A percentile compares a stretch with the other conserved stretches of the same genome.
Evolutionary conservation across 2,888 invertebrate species (phyloP).

Genomic region (Brachynemurus nebulosus): DNA sequence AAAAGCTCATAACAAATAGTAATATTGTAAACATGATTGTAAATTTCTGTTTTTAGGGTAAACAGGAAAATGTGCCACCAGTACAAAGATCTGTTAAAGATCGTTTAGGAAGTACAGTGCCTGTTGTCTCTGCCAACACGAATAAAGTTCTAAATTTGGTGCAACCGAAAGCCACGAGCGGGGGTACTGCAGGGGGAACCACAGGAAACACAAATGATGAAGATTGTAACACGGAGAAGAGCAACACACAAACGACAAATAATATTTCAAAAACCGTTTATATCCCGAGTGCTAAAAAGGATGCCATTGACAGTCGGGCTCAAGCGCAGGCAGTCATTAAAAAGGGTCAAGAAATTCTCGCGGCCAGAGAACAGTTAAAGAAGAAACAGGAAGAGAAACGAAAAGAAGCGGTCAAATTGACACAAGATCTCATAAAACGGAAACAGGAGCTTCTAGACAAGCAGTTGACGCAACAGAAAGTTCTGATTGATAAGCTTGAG

Average conservation of each 20-base stretch:
- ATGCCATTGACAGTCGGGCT: conserved; percentile 24
- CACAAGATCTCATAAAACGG: conserved; percentile 67
- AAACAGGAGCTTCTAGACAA: conserved; percentile 79
- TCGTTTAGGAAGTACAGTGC: conserved; percentile 31
- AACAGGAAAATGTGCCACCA: conserved; percentile 43
- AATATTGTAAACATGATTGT: no score
- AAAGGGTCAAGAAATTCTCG: conserved; percentile 41
- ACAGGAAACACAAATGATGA: conserved; percentile 22
- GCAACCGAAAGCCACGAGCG: conserved; percentile 28
- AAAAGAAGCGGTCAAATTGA: conserved; percentile 60
- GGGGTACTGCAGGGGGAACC: conserved; percentile 25
- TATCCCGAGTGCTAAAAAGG: conserved; percentile 11
- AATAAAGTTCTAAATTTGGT: conserved; percentile 35
- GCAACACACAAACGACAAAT: conserved; percentile 11
- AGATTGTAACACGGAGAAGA: conserved; percentile 16
- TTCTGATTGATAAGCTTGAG: conserved; percentile 69
- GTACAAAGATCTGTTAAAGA: conserved; percentile 33
- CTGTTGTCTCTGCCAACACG: conserved; percentile 30
- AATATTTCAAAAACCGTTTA: conserved; percentile 2
- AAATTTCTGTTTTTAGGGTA: conserved; percentile 33
- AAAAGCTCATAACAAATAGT: no score
- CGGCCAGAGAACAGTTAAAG: conserved; percentile 51
- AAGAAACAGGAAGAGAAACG: conserved; percentile 62
- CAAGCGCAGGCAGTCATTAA: conserved; percentile 34
- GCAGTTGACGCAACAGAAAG: conserved; percentile 76